Evolutionary conservation across 2,888 invertebrate genomes (phyloP), one percentile per base, ranked within the genome.

Genomic region (Acrobasis consociella): DNA sequence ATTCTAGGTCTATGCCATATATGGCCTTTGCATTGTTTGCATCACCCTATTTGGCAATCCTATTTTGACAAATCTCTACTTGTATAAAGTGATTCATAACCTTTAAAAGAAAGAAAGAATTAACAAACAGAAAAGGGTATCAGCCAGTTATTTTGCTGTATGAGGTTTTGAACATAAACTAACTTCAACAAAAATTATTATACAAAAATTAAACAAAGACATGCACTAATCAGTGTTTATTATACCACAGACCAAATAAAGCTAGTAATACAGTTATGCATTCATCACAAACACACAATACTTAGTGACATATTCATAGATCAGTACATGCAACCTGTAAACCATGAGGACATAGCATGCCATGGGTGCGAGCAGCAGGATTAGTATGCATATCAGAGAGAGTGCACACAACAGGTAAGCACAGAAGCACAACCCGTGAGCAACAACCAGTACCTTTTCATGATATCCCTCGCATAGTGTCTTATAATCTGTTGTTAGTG

Each of bases 381-480:
- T 69, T 51, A 78, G 65, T 60, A 74, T 65, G 67, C 71, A 77
- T 65, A 74, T 65, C 65, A 74, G 58, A 22, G 71, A 67, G 49
- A 71, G 58, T 51, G 62, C 67, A 62, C 61, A 72, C 50, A 77
- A 58, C 63, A 80, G 63, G 64, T 73, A 80, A 60, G 77, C 65
- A 65, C 73, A 77, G 60, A 78, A 73, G 65, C 77, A 78, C 65
- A 78, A 67, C 63, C 75, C 72, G 62, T 77, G 75, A n/a, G 67
- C 60, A 55, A 74, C 42, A 64, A 70, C 62, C 70, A 87, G 78
- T 90, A 96, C 96, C 93, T 95, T 95, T 62, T 85, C 93, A 59
- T 94, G 94, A 80, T 94, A 95, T 66, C 96, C 95, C 71, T 95
- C 95, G 76, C 95, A 94, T 62, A 95, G 92, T 16, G 95, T 95